These are phyloP conservation scores for Epizoanthus stellaris DNA, from an alignment of 92 coral and sea anemone genomes.

Conservation along the genomic window DNA sequence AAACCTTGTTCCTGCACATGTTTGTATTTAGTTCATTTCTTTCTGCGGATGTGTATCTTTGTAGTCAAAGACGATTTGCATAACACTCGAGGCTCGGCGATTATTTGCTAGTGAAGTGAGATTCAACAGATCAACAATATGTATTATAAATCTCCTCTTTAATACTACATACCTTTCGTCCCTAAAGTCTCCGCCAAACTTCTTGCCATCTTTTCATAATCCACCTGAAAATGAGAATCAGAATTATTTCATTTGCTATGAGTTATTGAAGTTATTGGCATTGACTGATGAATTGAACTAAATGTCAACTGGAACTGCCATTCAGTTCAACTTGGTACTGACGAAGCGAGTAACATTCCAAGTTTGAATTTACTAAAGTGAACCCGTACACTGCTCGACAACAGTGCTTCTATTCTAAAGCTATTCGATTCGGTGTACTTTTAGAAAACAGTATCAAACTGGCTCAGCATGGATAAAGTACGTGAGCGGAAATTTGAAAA, in stretches of 20 bases:
- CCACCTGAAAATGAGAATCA: slow-evolving; percentile 30
- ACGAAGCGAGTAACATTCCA: neutral
- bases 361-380: neutral
- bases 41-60: no score
- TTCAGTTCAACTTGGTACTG: neutral
- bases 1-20: no score
- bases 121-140: no score
- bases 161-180: slow-evolving; percentile 28
- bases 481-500: no score
- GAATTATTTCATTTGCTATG: no score
- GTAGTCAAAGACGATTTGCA: no score
- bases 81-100: no score
- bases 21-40: no score
- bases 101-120: no score
- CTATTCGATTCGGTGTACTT: slow-evolving; percentile 1
- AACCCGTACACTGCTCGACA: no score
- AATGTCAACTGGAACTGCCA: no score
- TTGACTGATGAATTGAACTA: neutral
- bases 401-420: neutral
- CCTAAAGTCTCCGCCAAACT: slow-evolving; percentile 39
- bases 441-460: neutral
- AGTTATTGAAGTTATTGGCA: neutral
- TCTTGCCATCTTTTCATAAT: slow-evolving; percentile 50
- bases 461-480: neutral
- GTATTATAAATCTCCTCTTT: no score